Percentiles rank a stretch among this genome's conserved stretches.
phyloP scores from a whole-genome alignment of 2,797 vertebrate species.

The Darevskia nairensis region DNA sequence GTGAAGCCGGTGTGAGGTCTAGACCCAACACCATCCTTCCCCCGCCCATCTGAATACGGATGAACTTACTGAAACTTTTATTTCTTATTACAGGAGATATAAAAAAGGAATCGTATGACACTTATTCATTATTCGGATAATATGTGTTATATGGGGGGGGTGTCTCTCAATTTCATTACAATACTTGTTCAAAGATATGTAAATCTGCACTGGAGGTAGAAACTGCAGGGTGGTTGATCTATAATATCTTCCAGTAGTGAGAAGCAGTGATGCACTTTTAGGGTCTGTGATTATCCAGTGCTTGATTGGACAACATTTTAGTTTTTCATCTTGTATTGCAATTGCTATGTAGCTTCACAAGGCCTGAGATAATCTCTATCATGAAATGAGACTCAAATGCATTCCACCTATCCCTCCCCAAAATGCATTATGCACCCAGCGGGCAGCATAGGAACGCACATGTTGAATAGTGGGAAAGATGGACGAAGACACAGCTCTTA shows the following conservation, averaged over 20 bases:
- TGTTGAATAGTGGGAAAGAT: too few relatives aligned
- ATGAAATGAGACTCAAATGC: background rate
- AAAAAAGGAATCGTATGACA: background rate
- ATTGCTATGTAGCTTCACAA: background rate
- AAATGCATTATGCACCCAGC: background rate
- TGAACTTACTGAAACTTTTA: background rate
- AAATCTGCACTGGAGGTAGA: background rate
- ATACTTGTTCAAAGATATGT: background rate
- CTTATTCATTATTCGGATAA: background rate
- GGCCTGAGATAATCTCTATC: background rate
- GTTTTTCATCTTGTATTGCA: background rate
- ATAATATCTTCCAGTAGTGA: background rate
- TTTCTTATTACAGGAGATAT: background rate
- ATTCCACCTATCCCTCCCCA: background rate
- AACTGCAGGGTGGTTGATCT: background rate
- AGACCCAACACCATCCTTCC: background rate
- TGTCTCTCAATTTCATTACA: background rate
- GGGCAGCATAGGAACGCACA: background rate
- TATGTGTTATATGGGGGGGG: background rate
- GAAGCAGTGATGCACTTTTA: background rate
- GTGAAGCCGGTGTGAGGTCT: too few relatives aligned
- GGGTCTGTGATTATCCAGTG: background rate
- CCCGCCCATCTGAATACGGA: background rate
- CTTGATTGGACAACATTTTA: background rate
- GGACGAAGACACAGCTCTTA: too few relatives aligned